These are phyloP conservation scores for Linnaemya vulpina DNA, from an alignment of 2,888 invertebrate species.

Conservation along the genomic window DNA sequence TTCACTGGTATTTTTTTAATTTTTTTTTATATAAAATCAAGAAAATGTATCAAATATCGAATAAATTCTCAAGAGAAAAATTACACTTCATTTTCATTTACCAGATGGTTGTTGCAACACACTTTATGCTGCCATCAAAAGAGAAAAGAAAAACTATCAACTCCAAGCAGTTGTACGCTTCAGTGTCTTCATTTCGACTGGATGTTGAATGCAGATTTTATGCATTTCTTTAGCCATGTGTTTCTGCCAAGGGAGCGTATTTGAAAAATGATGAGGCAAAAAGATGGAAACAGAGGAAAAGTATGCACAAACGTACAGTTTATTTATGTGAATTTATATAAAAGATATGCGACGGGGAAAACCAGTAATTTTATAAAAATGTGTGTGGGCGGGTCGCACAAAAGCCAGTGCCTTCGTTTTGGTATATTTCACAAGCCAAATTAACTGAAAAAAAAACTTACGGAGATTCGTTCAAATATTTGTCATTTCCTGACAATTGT, in stretches of 20 bases:
- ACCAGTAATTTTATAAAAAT: conserved; percentile 1
- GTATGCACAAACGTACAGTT: neutral
- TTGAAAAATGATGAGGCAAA: conserved; percentile 52
- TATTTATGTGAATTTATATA: no score
- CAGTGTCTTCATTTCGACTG: conserved; percentile 39
- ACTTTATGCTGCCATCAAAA: conserved; percentile 25
- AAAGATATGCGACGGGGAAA: conserved; percentile 44
- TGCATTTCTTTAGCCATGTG: conserved; percentile 38
- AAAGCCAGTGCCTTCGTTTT: neutral
- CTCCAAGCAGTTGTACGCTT: conserved; percentile 36
- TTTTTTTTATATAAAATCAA: neutral
- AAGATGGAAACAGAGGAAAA: conserved; percentile 9
- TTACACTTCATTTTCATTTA: neutral
- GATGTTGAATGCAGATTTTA: conserved; percentile 39
- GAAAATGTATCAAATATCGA: conserved; percentile 1
- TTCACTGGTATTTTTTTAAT: no score
- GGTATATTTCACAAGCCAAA: conserved; percentile 1
- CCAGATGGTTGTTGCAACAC: neutral
- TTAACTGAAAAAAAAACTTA: conserved; percentile 14
- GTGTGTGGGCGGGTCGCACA: conserved; percentile 28
- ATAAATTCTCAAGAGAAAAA: conserved; percentile 12
- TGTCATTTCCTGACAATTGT: conserved; percentile 66
- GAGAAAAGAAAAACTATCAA: conserved; percentile 29
- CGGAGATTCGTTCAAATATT: conserved; percentile 57
- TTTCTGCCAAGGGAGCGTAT: conserved; percentile 1